Conservation (phyloP, 2,797 vertebrate genomes). For the Poeciliopsis gracilis region DNA sequence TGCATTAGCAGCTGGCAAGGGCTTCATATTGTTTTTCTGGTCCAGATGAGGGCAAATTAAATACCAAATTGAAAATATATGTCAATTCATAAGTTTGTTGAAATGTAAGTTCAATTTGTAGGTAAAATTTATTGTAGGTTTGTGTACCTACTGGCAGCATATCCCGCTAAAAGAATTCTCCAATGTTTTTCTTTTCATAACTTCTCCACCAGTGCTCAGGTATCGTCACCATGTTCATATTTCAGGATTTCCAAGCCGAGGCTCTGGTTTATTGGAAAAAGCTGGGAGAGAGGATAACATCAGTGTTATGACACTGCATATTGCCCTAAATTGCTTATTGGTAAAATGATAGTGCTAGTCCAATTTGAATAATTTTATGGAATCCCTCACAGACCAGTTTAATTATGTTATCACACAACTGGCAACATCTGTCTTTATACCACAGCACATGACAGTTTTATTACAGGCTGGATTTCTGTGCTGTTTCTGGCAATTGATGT, state of each 20-base stretch:
- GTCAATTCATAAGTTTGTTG: not conserved
- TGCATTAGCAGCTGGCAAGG: conserved; percentile 31
- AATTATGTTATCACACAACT: conserved; percentile 91
- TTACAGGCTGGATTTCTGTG: conserved; percentile 87
- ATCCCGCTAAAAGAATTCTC: conserved; percentile 23
- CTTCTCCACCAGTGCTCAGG: conserved; percentile 53
- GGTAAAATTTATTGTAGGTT: not conserved
- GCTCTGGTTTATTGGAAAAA: conserved; percentile 82
- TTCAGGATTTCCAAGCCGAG: conserved; percentile 64
- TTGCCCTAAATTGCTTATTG: conserved; percentile 89
- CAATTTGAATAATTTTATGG: conserved; percentile 90
- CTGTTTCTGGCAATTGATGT: conserved; percentile 88
- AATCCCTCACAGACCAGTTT: conserved; percentile 88
- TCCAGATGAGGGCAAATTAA: not conserved
- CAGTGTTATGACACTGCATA: conserved; percentile 87
- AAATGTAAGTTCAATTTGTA: not conserved
- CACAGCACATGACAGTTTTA: conserved; percentile 90
- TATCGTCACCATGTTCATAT: conserved; percentile 74
- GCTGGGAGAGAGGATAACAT: conserved; percentile 81
- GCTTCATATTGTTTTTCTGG: conserved; percentile 37
- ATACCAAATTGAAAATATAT: not conserved
- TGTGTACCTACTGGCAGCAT: conserved; percentile 8
- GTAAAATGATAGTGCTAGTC: conserved; percentile 89
- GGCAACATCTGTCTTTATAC: conserved; percentile 91
- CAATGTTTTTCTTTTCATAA: not conserved